Evolutionary conservation across 2,888 invertebrate species (phyloP), one percentile per base, ranked within the genome.

Genomic region (Cistogaster globosa): DNA sequence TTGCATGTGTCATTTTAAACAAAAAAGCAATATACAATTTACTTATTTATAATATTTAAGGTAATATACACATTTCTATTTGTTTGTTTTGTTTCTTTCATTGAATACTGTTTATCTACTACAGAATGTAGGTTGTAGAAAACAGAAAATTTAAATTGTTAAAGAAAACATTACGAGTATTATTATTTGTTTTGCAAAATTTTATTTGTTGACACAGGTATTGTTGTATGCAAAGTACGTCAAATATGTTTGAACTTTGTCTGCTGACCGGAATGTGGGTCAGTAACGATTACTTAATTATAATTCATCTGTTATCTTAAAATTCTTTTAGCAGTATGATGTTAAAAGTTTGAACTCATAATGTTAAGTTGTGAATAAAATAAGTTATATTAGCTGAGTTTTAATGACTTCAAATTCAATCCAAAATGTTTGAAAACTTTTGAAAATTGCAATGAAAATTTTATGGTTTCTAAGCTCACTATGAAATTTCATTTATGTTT

Each of bases 81-180:
- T 48, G 14, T 18, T n/a, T 16, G 14, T 53, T 53, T 53, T 53
- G 9, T 18, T 53, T 53, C 18, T 53, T 53, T 53, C 58, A 71
- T 38, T 76, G 53, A 48, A 42, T 20, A 14, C 65, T 68, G 32
- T 71, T 84, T 75, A 71, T 53, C 60, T 26, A 14, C 9, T 26
- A 26, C 26, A 26, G 55, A 81, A 74, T 81, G 81, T 81, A 78
- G 81, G 81, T 78, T 85, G 58, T 58, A 79, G 79, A 57, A 79
- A 79, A 79, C 65, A 71, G 38, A 65, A 79, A 57, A 65, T 72
- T 65, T 9, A 79, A 71, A 79, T 58, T 32, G 6, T 58, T 42
- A 7, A 76, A 67, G 36, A 11, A 22, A 32, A 18, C n/a, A 32
- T n/a, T 42, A 57, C 8, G 5, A 38, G 36, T 48, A 20, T 45